phyloP scores from a whole-genome alignment of 2,797 vertebrate species.

The Brotula barbata region DNA sequence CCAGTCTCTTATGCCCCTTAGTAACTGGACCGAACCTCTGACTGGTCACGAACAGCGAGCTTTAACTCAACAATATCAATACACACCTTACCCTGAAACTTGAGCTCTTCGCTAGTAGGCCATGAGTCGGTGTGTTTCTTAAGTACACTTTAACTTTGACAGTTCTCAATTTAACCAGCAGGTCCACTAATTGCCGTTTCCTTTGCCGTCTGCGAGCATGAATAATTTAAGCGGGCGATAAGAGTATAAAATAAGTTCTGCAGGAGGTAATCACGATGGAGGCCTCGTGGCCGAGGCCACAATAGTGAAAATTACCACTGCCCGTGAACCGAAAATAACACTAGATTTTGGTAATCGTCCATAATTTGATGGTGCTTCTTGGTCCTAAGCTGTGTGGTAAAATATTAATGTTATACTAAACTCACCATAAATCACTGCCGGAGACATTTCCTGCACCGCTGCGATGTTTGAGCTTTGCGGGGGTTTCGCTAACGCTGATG shows the following conservation, averaged over 20 bases:
- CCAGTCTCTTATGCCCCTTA: no score
- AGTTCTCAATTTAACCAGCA: slow-evolving; percentile 1
- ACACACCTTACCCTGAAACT: no score
- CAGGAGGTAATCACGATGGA: slow-evolving; percentile 45
- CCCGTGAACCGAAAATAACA: slow-evolving; percentile 40
- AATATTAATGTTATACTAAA: no score
- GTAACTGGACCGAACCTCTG: no score
- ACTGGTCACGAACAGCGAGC: background rate
- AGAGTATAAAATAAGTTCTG: slow-evolving; percentile 45
- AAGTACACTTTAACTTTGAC: slow-evolving; percentile 10
- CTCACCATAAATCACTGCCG: no score
- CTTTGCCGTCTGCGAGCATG: slow-evolving; percentile 4
- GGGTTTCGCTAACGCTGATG: no score
- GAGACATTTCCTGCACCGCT: slow-evolving; percentile 5
- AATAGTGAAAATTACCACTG: slow-evolving; percentile 22
- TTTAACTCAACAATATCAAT: background rate
- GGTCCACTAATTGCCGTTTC: slow-evolving; percentile 7
- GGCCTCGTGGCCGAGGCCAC: slow-evolving; percentile 32
- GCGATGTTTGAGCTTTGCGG: no score
- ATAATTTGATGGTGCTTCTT: slow-evolving; percentile 29
- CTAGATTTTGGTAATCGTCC: slow-evolving; percentile 41
- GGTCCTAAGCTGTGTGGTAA: slow-evolving; percentile 13
- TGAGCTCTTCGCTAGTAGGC: no score
- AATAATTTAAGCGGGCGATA: slow-evolving; percentile 35
- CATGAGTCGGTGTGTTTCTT: no score